Evolutionary conservation across 2,113 vertebrate species (phyloP).

Genomic region (Microtus pennsylvanicus): DNA sequence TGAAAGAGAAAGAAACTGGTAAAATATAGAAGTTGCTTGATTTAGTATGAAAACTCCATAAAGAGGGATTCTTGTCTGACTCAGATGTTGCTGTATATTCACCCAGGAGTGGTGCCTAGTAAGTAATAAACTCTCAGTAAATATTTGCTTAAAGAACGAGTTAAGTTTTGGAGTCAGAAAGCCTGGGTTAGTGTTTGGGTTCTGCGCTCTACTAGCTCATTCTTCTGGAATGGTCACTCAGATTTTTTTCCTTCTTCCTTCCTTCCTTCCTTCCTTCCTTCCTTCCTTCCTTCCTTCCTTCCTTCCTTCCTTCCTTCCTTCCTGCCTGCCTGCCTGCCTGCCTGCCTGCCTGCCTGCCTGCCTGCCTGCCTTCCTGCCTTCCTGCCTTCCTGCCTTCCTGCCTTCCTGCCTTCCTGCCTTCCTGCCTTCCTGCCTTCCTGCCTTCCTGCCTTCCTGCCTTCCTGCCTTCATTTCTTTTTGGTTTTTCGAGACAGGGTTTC

Average conservation of each 20-base stretch:
- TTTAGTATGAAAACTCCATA: slow-evolving; percentile 41
- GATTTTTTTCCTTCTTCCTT: background rate
- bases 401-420: too few relatives aligned
- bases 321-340: too few relatives aligned
- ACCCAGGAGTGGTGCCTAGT: background rate
- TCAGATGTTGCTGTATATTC: background rate
- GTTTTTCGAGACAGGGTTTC: too few relatives aligned
- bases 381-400: too few relatives aligned
- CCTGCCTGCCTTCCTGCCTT: too few relatives aligned
- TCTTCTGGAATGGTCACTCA: slow-evolving; percentile 3
- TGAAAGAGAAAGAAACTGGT: slow-evolving; percentile 1
- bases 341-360: too few relatives aligned
- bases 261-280: too few relatives aligned
- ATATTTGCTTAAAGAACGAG: slow-evolving; percentile 50
- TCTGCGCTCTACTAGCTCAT: background rate
- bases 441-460: too few relatives aligned
- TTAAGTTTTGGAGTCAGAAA: slow-evolving; percentile 57
- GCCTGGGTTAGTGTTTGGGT: background rate
- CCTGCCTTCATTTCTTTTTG: too few relatives aligned
- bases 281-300: too few relatives aligned
- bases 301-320: too few relatives aligned
- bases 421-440: too few relatives aligned
- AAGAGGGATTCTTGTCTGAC: slow-evolving; percentile 13
- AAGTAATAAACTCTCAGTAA: slow-evolving; percentile 34
- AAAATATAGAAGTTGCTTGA: slow-evolving; percentile 37